These are phyloP conservation scores for Entomobrya multifasciata DNA, from an alignment of 2,888 invertebrate genomes.

Conservation along the genomic window DNA sequence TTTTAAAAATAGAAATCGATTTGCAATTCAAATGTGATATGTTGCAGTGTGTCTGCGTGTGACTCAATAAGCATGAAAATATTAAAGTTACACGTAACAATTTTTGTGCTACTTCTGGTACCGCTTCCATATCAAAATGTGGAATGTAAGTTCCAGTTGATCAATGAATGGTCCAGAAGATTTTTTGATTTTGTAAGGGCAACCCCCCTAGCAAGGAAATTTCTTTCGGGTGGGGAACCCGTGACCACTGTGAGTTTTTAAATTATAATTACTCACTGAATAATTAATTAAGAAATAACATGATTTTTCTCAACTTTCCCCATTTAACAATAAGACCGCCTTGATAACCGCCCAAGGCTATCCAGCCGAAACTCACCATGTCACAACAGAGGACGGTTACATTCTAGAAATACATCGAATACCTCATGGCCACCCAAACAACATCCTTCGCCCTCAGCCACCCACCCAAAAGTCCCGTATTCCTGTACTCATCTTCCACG, in stretches of 20 bases:
- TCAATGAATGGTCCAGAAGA: slow-evolving; percentile 39
- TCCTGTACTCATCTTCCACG: slow-evolving; percentile 81
- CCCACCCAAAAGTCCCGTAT: slow-evolving; percentile 80
- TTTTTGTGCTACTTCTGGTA: slow-evolving; percentile 12
- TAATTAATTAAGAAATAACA: too few relatives aligned
- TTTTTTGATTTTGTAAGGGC: slow-evolving; percentile 46
- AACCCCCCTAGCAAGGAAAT: background rate
- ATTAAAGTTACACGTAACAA: background rate
- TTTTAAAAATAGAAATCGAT: background rate
- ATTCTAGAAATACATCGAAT: slow-evolving; percentile 55
- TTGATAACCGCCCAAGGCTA: slow-evolving; percentile 28
- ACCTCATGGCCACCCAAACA: slow-evolving; percentile 79
- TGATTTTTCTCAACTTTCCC: background rate
- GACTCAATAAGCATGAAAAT: background rate
- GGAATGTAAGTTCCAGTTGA: background rate
- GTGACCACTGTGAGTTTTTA: slow-evolving; percentile 41
- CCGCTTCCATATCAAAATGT: background rate
- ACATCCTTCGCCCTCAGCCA: slow-evolving; percentile 80
- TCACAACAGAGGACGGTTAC: slow-evolving; percentile 44
- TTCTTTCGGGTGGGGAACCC: background rate
- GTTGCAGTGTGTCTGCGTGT: background rate
- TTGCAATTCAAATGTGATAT: background rate
- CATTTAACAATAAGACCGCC: background rate
- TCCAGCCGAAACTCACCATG: slow-evolving; percentile 29
- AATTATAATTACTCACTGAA: too few relatives aligned